Evolutionary conservation across 2,888 invertebrate species (phyloP), one percentile per base, ranked within the genome.

Genomic region (Meliscaeva auricollis): DNA sequence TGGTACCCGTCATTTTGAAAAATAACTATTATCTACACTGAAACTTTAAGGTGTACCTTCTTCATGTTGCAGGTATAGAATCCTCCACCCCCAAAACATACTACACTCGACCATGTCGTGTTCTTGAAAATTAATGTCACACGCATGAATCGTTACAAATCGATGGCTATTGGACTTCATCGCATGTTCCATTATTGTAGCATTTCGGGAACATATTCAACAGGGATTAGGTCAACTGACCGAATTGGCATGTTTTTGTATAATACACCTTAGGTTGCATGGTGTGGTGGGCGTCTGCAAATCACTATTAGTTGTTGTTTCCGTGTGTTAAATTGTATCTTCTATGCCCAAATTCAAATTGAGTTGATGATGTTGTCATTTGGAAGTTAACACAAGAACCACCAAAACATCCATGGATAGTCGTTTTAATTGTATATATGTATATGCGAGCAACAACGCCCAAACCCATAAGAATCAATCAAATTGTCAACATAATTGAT

Each of bases 401-500:
- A 20, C 48, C 13, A 50, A 35, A 50, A 22, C 8, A 20, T n/a
- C n/a, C n/a, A n/a, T n/a, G 20, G 9, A 50, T 30, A 56, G 22
- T 64, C 64, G 26, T 13, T 66, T 75, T 48, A 84, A 84, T 76
- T 54, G 75, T 26, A 80, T 20, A 74, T 66, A 58, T 54, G 75
- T 26, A 80, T 20, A 74, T 66, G 64, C 75, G 68, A 75, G n/a
- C n/a, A n/a, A 72, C 69, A 66, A 75, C 58, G 64, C 50, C 58
- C 70, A 22, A 8, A 8, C 48, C 70, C 11, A 7, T 46, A 35
- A 60, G 75, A 76, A 84, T 84, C 84, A 80, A 84, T 84, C 84
- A 80, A 76, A 72, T 80, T 80, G 84, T 84, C 84, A 80, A 72
- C 75, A 68, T 84, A 84, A 84, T 84, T 80, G 84, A 84, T 84